Percentiles rank a stretch among this genome's conserved stretches.
Evolutionary conservation across 2,797 vertebrate species (phyloP).

Genomic region (Parotocinclus haroldoi): DNA sequence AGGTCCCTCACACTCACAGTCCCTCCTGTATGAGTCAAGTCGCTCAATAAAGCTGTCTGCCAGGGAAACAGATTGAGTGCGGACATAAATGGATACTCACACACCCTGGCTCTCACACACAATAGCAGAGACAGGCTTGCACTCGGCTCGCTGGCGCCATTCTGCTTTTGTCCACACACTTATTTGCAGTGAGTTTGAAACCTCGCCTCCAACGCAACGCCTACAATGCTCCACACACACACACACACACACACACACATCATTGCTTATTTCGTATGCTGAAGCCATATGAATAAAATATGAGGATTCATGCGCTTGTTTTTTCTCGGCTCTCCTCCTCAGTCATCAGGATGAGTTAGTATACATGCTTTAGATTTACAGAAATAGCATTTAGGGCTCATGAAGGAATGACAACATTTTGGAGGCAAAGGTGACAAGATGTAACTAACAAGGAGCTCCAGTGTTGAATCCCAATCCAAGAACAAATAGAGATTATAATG

Average conservation of each 20-base stretch:
- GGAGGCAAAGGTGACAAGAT: too few relatives aligned
- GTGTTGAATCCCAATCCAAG: too few relatives aligned
- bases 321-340: slow-evolving; percentile 11
- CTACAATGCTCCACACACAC: background rate
- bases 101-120: slow-evolving; percentile 69
- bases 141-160: slow-evolving; percentile 70
- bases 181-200: slow-evolving; percentile 11
- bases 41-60: slow-evolving; percentile 41
- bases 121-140: slow-evolving; percentile 58
- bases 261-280: slow-evolving; percentile 1
- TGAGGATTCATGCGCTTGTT: slow-evolving; percentile 17
- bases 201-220: slow-evolving; percentile 6
- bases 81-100: slow-evolving; percentile 62
- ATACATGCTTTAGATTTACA: background rate
- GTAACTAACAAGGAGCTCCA: too few relatives aligned
- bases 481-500: too few relatives aligned
- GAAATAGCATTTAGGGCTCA: background rate
- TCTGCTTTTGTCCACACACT: slow-evolving; percentile 47
- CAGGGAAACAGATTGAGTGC: slow-evolving; percentile 31
- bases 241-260: background rate
- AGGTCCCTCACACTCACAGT: slow-evolving; percentile 5
- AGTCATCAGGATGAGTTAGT: background rate
- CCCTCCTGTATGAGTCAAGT: slow-evolving; percentile 6
- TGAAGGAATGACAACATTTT: too few relatives aligned
- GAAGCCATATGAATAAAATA: slow-evolving; percentile 27